Percentiles rank a stretch among this genome's conserved stretches.
These are phyloP conservation scores for Stichodactyla helianthus DNA, from an alignment of 64 coral and sea anemone species.

Conservation along the genomic window DNA sequence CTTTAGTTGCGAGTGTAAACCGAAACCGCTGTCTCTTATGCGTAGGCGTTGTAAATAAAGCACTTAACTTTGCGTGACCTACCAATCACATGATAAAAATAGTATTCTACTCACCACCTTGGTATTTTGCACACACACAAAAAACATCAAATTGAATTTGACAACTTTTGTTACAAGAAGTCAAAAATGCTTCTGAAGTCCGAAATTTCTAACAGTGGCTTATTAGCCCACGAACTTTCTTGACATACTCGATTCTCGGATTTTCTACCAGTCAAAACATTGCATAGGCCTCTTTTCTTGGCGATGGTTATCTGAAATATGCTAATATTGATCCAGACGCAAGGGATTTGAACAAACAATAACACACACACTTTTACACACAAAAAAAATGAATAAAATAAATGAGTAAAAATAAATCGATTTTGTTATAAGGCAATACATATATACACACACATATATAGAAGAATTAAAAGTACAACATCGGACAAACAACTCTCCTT, in stretches of 20 bases:
- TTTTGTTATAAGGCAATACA: too few relatives aligned
- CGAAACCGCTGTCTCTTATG: background rate
- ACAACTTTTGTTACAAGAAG: background rate
- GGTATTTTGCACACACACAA: background rate
- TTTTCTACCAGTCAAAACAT: background rate
- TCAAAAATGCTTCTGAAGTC: background rate
- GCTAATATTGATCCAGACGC: background rate
- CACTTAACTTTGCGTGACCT: slow-evolving; percentile 20
- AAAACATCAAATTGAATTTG: background rate
- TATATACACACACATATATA: too few relatives aligned
- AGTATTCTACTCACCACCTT: background rate
- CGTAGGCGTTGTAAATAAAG: slow-evolving; percentile 30
- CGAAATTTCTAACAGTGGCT: background rate
- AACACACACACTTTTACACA: background rate
- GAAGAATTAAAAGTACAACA: too few relatives aligned
- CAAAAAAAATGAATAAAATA: background rate
- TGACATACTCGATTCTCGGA: background rate
- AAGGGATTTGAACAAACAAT: background rate
- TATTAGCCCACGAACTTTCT: background rate
- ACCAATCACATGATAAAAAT: background rate
- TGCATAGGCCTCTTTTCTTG: background rate
- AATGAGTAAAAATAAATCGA: too few relatives aligned
- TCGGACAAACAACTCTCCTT: too few relatives aligned
- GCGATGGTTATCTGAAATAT: background rate
- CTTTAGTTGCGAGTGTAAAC: background rate